These are phyloP conservation scores for Zeugodacus cucurbitae DNA, from an alignment of 1,140 invertebrate species.

Conservation along the genomic window DNA sequence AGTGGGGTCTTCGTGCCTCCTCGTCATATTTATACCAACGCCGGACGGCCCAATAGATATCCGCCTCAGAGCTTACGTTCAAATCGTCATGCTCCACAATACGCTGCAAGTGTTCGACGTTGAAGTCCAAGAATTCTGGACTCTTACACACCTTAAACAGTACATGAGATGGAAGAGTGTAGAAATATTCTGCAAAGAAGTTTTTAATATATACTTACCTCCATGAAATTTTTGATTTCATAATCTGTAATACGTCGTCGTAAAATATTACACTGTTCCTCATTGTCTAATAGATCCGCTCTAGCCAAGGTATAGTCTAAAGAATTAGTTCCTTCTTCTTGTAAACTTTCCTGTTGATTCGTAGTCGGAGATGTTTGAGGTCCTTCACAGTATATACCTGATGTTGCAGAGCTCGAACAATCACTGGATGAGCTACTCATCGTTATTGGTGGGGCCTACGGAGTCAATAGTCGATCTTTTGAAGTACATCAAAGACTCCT, in stretches of 20 bases:
- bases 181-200: too few relatives aligned
- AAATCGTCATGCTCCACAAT: not conserved
- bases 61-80: not conserved
- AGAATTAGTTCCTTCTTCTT: not conserved
- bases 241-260: not conserved
- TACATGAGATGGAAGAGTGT: not conserved
- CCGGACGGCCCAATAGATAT: not conserved
- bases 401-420: not conserved
- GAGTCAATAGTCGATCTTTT: too few relatives aligned
- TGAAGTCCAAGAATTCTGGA: not conserved
- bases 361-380: not conserved
- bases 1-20: not conserved
- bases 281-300: not conserved
- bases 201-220: not conserved
- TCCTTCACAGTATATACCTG: not conserved
- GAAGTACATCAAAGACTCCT: too few relatives aligned
- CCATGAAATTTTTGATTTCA: not conserved
- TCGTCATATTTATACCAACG: not conserved
- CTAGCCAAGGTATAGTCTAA: not conserved
- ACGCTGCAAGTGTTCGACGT: not conserved
- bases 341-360: not conserved
- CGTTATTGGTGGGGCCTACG: not conserved
- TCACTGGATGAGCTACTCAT: not conserved
- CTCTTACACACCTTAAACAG: not conserved
- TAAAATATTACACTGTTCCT: not conserved